A percentile compares a stretch with the other conserved stretches of the same genome.
These are phyloP conservation scores for Bombus pyrosoma DNA, from an alignment of 1,140 invertebrate species.

Conservation along the genomic window DNA sequence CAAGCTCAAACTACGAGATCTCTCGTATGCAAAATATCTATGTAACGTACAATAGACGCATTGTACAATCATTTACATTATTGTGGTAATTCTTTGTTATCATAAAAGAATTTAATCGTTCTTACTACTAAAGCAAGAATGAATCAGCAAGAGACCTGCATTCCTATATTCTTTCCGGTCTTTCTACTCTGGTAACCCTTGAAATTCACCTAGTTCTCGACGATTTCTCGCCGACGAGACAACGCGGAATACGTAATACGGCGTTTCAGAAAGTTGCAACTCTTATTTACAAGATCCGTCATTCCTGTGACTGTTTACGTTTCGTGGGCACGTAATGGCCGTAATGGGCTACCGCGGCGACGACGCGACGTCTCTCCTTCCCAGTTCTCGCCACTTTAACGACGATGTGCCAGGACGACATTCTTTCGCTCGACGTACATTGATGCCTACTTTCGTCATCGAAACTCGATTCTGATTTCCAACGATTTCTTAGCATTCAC, in stretches of 20 bases:
- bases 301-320: slow-evolving; percentile 31
- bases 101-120: not conserved
- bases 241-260: slow-evolving; percentile 4
- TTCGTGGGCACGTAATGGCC: slow-evolving; percentile 37
- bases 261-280: not conserved
- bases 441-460: slow-evolving; percentile 54
- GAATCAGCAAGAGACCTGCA: not conserved
- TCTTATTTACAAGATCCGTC: slow-evolving; percentile 35
- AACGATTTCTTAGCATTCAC: slow-evolving; percentile 50
- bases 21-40: no score
- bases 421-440: slow-evolving; percentile 47
- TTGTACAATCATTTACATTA: no score
- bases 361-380: slow-evolving; percentile 3
- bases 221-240: not conserved
- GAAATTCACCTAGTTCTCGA: not conserved
- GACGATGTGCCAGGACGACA: slow-evolving; percentile 34
- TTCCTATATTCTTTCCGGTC: not conserved
- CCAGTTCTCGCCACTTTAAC: slow-evolving; percentile 2
- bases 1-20: no score
- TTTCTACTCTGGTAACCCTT: not conserved
- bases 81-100: not conserved
- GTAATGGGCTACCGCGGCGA: slow-evolving; percentile 16
- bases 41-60: no score
- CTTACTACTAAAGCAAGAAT: not conserved
- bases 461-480: slow-evolving; percentile 41